Evolutionary conservation across 2,888 invertebrate species (phyloP).

Genomic region (Noctua comes): DNA sequence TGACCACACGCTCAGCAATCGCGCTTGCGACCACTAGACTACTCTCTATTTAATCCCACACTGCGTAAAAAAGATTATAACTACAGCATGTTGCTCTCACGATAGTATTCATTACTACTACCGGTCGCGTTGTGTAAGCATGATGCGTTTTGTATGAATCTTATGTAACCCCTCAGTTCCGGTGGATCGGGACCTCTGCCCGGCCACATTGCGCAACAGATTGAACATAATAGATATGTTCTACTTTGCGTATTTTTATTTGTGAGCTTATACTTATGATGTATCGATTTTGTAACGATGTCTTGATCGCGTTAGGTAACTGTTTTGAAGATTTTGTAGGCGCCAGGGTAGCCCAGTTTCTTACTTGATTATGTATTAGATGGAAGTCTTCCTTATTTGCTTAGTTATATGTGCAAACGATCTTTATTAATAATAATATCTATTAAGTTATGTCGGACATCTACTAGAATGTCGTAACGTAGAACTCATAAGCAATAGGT

Average conservation of each 20-base stretch:
- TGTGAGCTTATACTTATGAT: not conserved
- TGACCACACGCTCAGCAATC: not conserved
- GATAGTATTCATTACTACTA: slow-evolving; percentile 38
- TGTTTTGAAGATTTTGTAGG: slow-evolving; percentile 8
- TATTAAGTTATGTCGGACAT: not conserved
- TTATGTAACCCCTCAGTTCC: slow-evolving; percentile 55
- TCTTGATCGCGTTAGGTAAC: slow-evolving; percentile 37
- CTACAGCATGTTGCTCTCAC: slow-evolving; percentile 46
- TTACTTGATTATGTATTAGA: not conserved
- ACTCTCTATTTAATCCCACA: slow-evolving; percentile 19
- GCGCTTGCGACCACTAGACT: not conserved
- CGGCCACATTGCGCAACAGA: slow-evolving; percentile 51
- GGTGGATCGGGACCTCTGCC: slow-evolving; percentile 53
- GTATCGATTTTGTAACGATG: slow-evolving; percentile 39
- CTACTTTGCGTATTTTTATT: slow-evolving; percentile 45
- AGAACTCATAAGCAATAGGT: not conserved
- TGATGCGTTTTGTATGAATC: slow-evolving; percentile 35
- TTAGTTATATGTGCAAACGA: not conserved
- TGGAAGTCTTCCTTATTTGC: not conserved
- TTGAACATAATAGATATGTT: slow-evolving; percentile 48
- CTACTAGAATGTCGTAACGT: not conserved
- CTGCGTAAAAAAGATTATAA: slow-evolving; percentile 22
- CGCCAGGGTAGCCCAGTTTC: not conserved
- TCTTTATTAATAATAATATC: too few species aligned
- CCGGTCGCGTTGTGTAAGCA: slow-evolving; percentile 51